Base-by-base conservation (phyloP, 1,140 invertebrate genomes). In the Araneus ventricosus region DNA sequence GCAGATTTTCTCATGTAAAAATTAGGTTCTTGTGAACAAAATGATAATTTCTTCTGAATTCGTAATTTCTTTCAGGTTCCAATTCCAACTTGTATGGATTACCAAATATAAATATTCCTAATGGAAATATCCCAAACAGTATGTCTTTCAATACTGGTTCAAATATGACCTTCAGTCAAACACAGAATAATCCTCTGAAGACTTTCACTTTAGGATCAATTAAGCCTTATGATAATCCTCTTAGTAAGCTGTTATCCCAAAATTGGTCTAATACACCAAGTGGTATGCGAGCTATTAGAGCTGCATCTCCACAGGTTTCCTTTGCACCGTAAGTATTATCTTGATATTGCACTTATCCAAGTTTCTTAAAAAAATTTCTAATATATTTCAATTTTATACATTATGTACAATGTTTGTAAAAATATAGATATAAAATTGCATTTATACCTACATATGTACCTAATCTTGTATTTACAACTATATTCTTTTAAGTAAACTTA, bases 271-370 rank as follows among this genome's bases (percentile, higher is more conserved):
- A 45, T 79, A 7, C 45, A 22, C 39, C 86, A 67, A 88, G 41
- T 80, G 92, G 92, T 24, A 93, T 93, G 91, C 79, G 92, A 67
- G 92, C 92, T 34, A 93, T 93, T 34, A 88, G 92, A 75, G 92
- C 92, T 82, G 92, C 92, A 30, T 93, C 92, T 4, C 92, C 92
- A 7, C 92, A 88, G 27, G 39, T 93, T 57, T 67, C 92, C n/a
- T 93, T 89, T 67, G 45, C 70, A 52, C 67, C 86, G 92, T 93
- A 93, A 89, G 92, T 93, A 85, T 7, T 6, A 63, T 17, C 63
- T 61, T 63, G 34, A 30, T 17, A 52, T 17, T 45, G 8, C 10
- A 45, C 17, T 52, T 8, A 45, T 45, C 10, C 41, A n/a, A n/a
- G n/a, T n/a, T n/a, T n/a, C n/a, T n/a, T n/a, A n/a, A n/a, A n/a